Base-by-base conservation (phyloP, 2,797 vertebrate genomes). In the Lagocephalus sceleratus region DNA sequence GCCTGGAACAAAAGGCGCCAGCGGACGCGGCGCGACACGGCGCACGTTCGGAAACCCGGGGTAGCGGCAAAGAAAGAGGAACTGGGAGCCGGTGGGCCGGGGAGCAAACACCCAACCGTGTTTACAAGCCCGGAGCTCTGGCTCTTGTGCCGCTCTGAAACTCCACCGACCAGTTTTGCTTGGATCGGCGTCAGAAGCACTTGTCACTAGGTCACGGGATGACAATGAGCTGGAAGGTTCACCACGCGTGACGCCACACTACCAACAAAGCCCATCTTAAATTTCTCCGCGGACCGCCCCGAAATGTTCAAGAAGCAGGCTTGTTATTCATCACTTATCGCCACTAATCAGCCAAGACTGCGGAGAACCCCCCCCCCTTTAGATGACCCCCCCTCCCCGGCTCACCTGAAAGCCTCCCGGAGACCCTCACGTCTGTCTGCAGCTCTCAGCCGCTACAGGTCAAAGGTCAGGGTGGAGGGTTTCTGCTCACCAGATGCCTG, bases 401-500 rank as follows among this genome's bases (percentile, higher is more conserved):
- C 58, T 72, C 75, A 86, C 83, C 84, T 75, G 76, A 83, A 73
- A 63, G 63, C 60, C 78, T 70, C 64, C 41, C 62, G 64, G 47
- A 76, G 42, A 60, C 51, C 54, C 62, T 64, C 68, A 65, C 66
- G 73, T 81, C 81, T 75, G 71, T 82, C 74, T 64, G 6, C 56
- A 26, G 50, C 72, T 73, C 79, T 65, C 55, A 75, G 66, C 71
- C 68, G 55, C 47, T 58, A 44, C 32, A 66, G 79, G 78, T 79
- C 82, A 81, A 57, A 86, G 83, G 84, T 84, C 83, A 72, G 20
- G 1, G 15, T n/a, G 51, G 73, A 76, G 81, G 73, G 80, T 83
- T 83, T 78, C 82, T 84, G 82, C 83, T 77, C 73, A 81, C 87
- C 84, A 87, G 83, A 89, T 87, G 85, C 83, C 81, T 73, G 71